Evolutionary conservation across 2,888 invertebrate species (phyloP).

Genomic region (Zygogramma bicolorata): DNA sequence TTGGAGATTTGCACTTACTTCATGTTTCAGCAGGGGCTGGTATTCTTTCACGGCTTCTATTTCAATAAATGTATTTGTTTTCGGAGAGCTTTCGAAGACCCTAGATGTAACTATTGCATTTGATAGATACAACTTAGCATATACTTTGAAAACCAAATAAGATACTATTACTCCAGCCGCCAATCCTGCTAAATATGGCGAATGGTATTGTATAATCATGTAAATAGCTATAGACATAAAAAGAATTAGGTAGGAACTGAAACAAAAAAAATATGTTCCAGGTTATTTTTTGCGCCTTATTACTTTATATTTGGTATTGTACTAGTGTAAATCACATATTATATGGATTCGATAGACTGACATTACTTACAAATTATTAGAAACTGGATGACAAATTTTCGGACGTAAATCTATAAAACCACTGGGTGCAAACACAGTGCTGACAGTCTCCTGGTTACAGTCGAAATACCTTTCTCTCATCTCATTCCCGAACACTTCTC

Average conservation of each 20-base stretch:
- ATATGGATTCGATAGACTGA: not conserved
- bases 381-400: conserved; percentile 25
- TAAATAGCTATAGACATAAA: conserved; percentile 50
- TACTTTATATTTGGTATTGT: too few relatives aligned
- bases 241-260: conserved; percentile 45
- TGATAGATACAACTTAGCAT: conserved; percentile 44
- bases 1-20: too few relatives aligned
- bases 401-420: conserved; percentile 62
- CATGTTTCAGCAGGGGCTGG: conserved; percentile 71
- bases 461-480: conserved; percentile 45
- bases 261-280: conserved; percentile 41
- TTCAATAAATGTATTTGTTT: conserved; percentile 66
- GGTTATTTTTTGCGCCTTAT: too few relatives aligned
- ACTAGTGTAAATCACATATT: too few relatives aligned
- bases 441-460: conserved; percentile 36
- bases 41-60: conserved; percentile 76
- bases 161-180: conserved; percentile 49
- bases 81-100: not conserved
- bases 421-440: conserved; percentile 59
- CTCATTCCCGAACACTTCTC: conserved; percentile 52
- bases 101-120: not conserved
- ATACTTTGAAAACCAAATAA: conserved; percentile 40
- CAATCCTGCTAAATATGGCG: conserved; percentile 54
- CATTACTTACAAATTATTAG: conserved; percentile 41
- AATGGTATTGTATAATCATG: conserved; percentile 52